Evolutionary conservation across 2,888 invertebrate genomes (phyloP).

Genomic region (Limnephilus marmoratus): DNA sequence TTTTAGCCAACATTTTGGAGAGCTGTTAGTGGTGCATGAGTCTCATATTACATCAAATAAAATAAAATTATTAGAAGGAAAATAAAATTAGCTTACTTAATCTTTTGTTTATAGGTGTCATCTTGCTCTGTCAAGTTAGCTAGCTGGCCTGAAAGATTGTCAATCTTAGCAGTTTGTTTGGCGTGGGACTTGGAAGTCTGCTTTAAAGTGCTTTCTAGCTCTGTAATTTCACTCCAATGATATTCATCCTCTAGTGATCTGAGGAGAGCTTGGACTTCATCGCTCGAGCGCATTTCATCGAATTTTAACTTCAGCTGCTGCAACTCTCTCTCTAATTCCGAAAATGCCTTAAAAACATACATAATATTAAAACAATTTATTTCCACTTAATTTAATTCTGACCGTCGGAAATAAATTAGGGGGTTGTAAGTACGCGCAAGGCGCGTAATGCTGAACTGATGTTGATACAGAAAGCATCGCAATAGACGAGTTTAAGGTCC

Average conservation of each 20-base stretch:
- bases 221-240: conserved; percentile 75
- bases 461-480: too few species aligned
- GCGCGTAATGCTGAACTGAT: too few species aligned
- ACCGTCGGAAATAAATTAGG: too few species aligned
- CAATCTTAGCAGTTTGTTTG: conserved; percentile 73
- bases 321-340: conserved; percentile 74
- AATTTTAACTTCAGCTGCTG: conserved; percentile 77
- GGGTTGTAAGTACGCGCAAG: too few species aligned
- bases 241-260: conserved; percentile 78
- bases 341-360: conserved; percentile 69
- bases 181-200: conserved; percentile 71
- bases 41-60: background rate
- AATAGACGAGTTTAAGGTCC: too few species aligned
- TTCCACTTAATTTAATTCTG: too few species aligned
- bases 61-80: background rate
- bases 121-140: conserved; percentile 71
- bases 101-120: conserved; percentile 71
- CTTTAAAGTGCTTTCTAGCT: conserved; percentile 69
- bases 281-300: conserved; percentile 77
- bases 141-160: conserved; percentile 71
- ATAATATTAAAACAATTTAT: too few species aligned
- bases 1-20: too few species aligned
- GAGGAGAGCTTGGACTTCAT: conserved; percentile 75
- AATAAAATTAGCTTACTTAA: conserved; percentile 71
- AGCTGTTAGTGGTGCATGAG: background rate